These are phyloP conservation scores for Eucidaris tribuloides DNA, from an alignment of 35 echinoderm and acorn worm genomes.

Conservation along the genomic window DNA sequence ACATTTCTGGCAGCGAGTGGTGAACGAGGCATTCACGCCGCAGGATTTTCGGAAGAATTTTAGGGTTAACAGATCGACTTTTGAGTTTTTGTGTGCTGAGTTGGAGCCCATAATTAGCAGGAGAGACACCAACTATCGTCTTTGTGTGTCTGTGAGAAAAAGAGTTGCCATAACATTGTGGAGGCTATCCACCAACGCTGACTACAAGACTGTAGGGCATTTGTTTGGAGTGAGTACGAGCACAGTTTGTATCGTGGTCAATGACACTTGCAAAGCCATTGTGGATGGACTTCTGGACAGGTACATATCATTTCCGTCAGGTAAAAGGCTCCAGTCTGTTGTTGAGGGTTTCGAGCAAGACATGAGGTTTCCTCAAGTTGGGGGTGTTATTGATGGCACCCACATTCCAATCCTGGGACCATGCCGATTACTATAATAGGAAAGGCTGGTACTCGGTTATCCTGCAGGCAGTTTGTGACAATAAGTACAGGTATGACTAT, in stretches of 20 bases:
- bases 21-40: too few relatives aligned
- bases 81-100: slow-evolving; percentile 26
- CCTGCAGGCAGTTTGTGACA: slow-evolving; percentile 54
- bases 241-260: slow-evolving; percentile 29
- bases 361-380: slow-evolving; percentile 38
- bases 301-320: slow-evolving; percentile 30
- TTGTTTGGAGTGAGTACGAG: slow-evolving; percentile 50
- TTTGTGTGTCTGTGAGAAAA: slow-evolving; percentile 37
- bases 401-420: slow-evolving; percentile 62
- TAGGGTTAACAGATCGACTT: slow-evolving; percentile 35
- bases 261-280: slow-evolving; percentile 37
- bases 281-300: background rate
- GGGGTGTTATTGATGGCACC: slow-evolving; percentile 59
- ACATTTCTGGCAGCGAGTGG: too few relatives aligned
- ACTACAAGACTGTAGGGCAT: slow-evolving; percentile 33
- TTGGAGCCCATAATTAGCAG: background rate
- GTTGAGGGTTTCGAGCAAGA: slow-evolving; percentile 16
- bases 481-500: slow-evolving; percentile 26
- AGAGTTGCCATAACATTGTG: slow-evolving; percentile 54
- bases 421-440: slow-evolving; percentile 56
- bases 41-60: slow-evolving; percentile 29
- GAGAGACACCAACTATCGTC: background rate
- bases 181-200: slow-evolving; percentile 40
- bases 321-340: background rate
- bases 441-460: slow-evolving; percentile 45